phyloP scores from a whole-genome alignment of 2,888 invertebrate genomes.

The Drosophila monieri region DNA sequence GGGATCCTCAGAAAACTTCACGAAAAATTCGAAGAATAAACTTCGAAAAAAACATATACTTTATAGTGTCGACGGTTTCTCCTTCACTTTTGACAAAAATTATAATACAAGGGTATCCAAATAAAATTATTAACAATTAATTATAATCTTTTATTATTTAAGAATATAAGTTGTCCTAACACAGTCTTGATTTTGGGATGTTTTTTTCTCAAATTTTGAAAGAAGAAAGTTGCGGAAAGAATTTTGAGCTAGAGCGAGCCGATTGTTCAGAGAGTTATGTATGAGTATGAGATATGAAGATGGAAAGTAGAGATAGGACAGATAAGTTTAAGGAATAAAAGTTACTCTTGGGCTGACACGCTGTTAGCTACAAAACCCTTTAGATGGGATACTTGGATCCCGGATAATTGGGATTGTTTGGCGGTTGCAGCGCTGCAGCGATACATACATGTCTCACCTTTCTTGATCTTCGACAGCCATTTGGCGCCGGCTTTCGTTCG shows the following conservation, averaged over 20 bases:
- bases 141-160: too few relatives aligned
- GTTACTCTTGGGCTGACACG: slow-evolving; percentile 45
- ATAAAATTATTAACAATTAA: too few relatives aligned
- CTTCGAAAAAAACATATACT: too few relatives aligned
- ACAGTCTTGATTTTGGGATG: neutral
- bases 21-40: too few relatives aligned
- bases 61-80: too few relatives aligned
- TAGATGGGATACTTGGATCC: neutral
- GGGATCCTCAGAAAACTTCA: too few relatives aligned
- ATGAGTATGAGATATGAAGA: slow-evolving; percentile 12
- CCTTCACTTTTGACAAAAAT: too few relatives aligned
- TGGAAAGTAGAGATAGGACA: slow-evolving; percentile 38
- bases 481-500: slow-evolving; percentile 94
- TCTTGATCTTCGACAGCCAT: slow-evolving; percentile 94
- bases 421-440: slow-evolving; percentile 51
- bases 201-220: slow-evolving; percentile 7
- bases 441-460: slow-evolving; percentile 89
- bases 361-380: slow-evolving; percentile 75
- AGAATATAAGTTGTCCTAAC: too few relatives aligned
- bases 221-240: slow-evolving; percentile 54
- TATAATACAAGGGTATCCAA: too few relatives aligned
- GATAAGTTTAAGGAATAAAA: slow-evolving; percentile 37
- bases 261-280: slow-evolving; percentile 47
- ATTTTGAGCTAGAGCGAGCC: slow-evolving; percentile 80
- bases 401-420: slow-evolving; percentile 8